phyloP scores from a whole-genome alignment of 2,888 invertebrate genomes.

The Myathropa florea region DNA sequence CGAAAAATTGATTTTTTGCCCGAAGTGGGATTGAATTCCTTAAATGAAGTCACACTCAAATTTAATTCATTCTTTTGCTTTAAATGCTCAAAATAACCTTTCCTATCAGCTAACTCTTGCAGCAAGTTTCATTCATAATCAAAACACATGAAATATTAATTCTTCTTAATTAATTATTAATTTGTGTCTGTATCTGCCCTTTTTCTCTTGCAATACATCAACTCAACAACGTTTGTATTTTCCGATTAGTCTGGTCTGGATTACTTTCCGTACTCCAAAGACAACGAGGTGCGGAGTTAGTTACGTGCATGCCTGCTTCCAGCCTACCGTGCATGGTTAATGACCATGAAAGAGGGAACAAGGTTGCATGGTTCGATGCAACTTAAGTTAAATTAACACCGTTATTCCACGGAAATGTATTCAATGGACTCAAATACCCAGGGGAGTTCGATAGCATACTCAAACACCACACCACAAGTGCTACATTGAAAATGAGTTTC shows the following conservation, averaged over 20 bases:
- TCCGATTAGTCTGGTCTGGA: background rate
- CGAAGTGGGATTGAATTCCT: no score
- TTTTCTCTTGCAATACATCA: background rate
- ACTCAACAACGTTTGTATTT: background rate
- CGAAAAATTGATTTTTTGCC: no score
- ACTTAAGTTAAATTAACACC: constrained; percentile 61
- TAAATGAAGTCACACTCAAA: no score
- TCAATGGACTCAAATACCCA: constrained; percentile 16
- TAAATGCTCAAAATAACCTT: background rate
- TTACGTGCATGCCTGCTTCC: constrained; percentile 37
- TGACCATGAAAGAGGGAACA: constrained; percentile 71
- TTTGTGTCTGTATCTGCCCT: background rate
- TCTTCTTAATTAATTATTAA: background rate
- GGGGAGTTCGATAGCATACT: constrained; percentile 3
- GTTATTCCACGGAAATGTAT: constrained; percentile 56
- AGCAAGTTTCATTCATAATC: background rate
- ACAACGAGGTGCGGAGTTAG: background rate
- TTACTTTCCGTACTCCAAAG: background rate
- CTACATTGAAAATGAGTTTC: background rate
- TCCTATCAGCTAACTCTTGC: background rate
- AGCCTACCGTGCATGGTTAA: constrained; percentile 66
- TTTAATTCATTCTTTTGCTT: no score
- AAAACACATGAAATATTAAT: background rate
- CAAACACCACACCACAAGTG: background rate
- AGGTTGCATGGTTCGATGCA: constrained; percentile 69